These are phyloP conservation scores for Nothura maculosa DNA, from an alignment of 2,797 vertebrate species.

Conservation along the genomic window DNA sequence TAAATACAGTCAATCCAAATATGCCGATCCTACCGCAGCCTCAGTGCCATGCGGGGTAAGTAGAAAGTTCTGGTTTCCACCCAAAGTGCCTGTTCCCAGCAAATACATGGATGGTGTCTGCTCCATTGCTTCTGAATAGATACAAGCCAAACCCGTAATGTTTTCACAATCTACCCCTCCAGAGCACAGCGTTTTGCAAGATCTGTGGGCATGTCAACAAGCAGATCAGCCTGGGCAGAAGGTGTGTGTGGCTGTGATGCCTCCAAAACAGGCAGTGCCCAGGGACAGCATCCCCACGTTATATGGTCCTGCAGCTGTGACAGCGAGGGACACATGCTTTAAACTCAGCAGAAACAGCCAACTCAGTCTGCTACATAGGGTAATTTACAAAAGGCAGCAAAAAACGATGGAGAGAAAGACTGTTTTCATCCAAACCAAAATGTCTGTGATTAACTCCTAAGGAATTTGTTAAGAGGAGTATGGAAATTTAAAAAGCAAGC, in stretches of 20 bases:
- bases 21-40: not conserved
- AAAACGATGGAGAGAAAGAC: not conserved
- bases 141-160: no score
- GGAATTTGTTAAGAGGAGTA: not conserved
- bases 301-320: not conserved
- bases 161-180: no score
- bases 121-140: no score
- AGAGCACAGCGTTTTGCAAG: no score
- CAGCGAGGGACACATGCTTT: fast-evolving
- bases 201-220: no score
- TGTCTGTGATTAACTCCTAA: not conserved
- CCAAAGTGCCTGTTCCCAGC: no score
- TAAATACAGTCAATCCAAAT: not conserved
- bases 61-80: no score
- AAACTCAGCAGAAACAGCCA: not conserved
- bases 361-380: not conserved
- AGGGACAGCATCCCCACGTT: not conserved
- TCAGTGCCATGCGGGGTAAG: not conserved
- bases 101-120: no score
- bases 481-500: not conserved
- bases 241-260: no score
- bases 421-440: not conserved
- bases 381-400: not conserved
- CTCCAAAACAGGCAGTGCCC: no score
- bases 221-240: not conserved